Base-by-base conservation (phyloP, 2,797 vertebrate genomes). In the Megaceryle alcyon region DNA sequence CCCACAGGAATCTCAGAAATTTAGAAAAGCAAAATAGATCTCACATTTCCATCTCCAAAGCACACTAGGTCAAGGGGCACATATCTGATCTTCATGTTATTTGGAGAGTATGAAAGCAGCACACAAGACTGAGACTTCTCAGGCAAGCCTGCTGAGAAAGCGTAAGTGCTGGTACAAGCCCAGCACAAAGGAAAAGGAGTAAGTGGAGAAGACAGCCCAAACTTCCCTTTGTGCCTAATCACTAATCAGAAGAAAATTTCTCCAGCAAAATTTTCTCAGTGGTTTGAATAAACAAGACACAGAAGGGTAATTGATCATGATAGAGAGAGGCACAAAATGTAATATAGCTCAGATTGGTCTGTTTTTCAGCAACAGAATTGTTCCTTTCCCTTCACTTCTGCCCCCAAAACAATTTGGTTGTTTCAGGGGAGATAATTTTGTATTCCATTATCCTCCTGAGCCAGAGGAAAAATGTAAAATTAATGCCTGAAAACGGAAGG, bases 391-490 rank as follows among this genome's bases (percentile, higher is more conserved):
- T 95, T 81, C 87, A 93, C 51, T 94, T 96, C 70, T 86, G 56
- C 43, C 88, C 94, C 78, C 60, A 44, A 96, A 91, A 97, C 80
- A 96, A 96, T 95, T 92, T 94, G 94, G 91, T 97, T n/a, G n/a
- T 96, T 97, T 97, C 81, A 90, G 63, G 59, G 92, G 84, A 95
- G 92, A 97, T 65, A 96, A 89, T 97, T 97, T 97, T 97, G 90
- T 73, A 97, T 97, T 97, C 92, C 90, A 95, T 96, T 97, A 96
- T 96, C 92, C 85, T 82, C 83, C 92, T 90, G 85, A 95, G 75
- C 78, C 31, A 29, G 14, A 29, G 41, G 19, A 60, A 95, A 96
- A 94, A 87, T 76, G 71, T 91, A 94, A 97, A 97, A 97, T 95
- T 96, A 96, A 95, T 96, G 94, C 84, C 88, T 96, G 82, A 97